phyloP scores from a whole-genome alignment of 2,888 invertebrate species.

The Synergus gifuensis region DNA sequence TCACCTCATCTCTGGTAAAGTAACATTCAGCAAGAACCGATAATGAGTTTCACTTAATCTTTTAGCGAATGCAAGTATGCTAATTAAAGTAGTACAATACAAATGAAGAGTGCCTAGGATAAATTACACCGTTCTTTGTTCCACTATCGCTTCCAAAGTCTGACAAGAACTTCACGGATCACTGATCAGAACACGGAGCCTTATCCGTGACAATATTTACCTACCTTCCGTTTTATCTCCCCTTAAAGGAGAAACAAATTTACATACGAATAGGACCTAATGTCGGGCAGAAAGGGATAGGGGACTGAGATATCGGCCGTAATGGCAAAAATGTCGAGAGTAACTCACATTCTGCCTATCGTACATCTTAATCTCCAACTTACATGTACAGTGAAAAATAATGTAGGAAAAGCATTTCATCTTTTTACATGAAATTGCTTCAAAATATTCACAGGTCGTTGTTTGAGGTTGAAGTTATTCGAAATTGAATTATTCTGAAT shows the following conservation, averaged over 20 bases:
- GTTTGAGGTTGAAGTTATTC: not conserved
- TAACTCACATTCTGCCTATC: conserved; percentile 26
- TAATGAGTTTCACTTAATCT: not conserved
- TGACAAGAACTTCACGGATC: conserved; percentile 42
- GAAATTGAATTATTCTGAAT: not conserved
- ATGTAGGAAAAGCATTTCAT: not conserved
- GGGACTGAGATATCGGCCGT: conserved; percentile 36
- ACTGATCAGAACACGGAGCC: conserved; percentile 42
- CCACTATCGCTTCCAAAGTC: conserved; percentile 38
- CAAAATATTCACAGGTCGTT: too few species aligned
- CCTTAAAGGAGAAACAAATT: conserved; percentile 40
- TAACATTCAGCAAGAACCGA: not conserved
- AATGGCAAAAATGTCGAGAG: conserved; percentile 22
- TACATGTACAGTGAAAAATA: not conserved
- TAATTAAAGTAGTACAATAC: not conserved
- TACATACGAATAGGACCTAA: conserved; percentile 41
- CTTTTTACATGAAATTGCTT: not conserved
- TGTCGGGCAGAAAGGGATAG: conserved; percentile 25
- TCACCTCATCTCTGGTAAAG: not conserved
- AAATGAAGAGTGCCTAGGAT: not conserved
- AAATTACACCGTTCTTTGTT: conserved; percentile 24
- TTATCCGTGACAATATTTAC: conserved; percentile 42
- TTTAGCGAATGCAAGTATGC: not conserved
- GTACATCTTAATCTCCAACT: not conserved
- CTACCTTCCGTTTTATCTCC: conserved; percentile 39